These are phyloP conservation scores for Stomatorhinus walkeri DNA, from an alignment of 2,797 vertebrate genomes.

Conservation along the genomic window DNA sequence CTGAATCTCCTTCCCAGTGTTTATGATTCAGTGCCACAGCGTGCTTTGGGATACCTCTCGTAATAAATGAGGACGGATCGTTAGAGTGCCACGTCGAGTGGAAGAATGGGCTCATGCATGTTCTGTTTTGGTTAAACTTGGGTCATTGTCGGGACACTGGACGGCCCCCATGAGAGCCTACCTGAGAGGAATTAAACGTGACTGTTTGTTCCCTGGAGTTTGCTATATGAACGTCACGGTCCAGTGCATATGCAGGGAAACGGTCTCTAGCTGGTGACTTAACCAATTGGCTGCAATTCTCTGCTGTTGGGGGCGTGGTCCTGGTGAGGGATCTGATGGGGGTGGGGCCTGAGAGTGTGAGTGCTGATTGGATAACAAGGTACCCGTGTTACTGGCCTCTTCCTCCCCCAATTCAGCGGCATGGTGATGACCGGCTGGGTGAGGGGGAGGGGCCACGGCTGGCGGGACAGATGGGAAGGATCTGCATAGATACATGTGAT, in stretches of 20 bases:
- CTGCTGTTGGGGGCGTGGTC: background rate
- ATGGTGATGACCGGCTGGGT: background rate
- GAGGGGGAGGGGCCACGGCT: background rate
- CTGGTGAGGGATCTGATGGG: slow-evolving; percentile 14
- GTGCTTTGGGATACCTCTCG: background rate
- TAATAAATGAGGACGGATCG: background rate
- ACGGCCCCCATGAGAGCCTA: background rate
- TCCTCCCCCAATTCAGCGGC: slow-evolving; percentile 20
- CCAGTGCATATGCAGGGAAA: slow-evolving; percentile 24
- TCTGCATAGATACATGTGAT: background rate
- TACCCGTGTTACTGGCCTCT: slow-evolving; percentile 24
- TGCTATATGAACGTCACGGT: slow-evolving; percentile 21
- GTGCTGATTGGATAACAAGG: slow-evolving; percentile 14
- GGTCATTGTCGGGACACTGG: background rate
- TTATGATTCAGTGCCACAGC: background rate
- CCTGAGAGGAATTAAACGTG: slow-evolving; percentile 21
- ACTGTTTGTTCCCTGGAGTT: background rate
- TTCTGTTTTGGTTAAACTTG: background rate
- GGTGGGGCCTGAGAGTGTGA: slow-evolving; percentile 19
- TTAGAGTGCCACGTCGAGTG: background rate
- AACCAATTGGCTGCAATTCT: background rate
- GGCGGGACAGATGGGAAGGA: background rate
- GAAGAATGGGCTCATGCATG: background rate
- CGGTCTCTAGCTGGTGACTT: background rate
- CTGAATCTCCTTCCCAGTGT: background rate